These are phyloP conservation scores for Aythya baeri DNA, from an alignment of 2,113 vertebrate genomes.

Conservation along the genomic window DNA sequence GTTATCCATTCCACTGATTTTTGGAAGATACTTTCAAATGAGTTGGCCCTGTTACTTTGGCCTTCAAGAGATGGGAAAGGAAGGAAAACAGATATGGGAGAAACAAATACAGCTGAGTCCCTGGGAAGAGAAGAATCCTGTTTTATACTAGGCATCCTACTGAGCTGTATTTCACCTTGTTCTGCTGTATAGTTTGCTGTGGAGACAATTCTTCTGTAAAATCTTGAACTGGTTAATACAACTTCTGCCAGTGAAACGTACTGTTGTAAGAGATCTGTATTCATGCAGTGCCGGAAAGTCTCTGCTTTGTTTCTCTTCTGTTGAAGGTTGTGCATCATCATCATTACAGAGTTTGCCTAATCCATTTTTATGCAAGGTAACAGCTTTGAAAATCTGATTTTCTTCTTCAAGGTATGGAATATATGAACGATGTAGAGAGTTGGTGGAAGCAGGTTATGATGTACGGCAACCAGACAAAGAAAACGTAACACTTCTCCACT, in stretches of 20 bases:
- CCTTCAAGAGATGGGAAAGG: not conserved
- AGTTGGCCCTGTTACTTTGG: not conserved
- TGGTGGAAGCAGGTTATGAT: slow-evolving; percentile 98
- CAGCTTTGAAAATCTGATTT: not conserved
- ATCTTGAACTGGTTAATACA: not conserved
- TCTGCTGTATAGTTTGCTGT: not conserved
- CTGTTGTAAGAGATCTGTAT: not conserved
- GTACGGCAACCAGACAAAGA: slow-evolving; percentile 98
- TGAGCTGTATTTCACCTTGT: not conserved
- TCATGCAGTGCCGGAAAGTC: not conserved
- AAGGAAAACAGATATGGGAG: not conserved
- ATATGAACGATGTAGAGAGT: slow-evolving; percentile 94
- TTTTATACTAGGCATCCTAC: not conserved
- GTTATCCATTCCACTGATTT: not conserved
- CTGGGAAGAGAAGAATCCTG: not conserved
- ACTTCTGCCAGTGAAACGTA: not conserved
- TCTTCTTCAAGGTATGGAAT: slow-evolving; percentile 89
- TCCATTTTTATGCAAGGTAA: not conserved
- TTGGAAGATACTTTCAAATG: not conserved
- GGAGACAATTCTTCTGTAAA: not conserved
- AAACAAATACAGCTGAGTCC: not conserved
- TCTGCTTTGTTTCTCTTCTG: not conserved
- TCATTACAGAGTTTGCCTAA: not conserved
- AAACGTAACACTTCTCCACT: slow-evolving; percentile 98
- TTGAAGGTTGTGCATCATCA: not conserved